phyloP scores from a whole-genome alignment of 2,888 invertebrate genomes.

The Nomada hirtipes region DNA sequence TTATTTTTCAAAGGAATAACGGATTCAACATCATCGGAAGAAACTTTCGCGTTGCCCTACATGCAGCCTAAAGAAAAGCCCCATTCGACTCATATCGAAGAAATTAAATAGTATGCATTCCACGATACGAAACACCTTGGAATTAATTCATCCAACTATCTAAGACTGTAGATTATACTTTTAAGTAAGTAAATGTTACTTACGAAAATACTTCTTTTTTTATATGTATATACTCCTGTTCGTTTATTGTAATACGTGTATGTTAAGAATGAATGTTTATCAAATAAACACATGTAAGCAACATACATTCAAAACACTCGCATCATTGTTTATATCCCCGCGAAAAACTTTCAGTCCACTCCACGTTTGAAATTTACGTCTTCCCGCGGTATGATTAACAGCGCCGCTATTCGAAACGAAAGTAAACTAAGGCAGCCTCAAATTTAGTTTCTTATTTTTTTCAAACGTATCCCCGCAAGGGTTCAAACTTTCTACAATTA shows the following conservation, averaged over 20 bases:
- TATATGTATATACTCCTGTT: slow-evolving; percentile 2
- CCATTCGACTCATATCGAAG: slow-evolving; percentile 19
- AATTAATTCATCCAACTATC: neutral
- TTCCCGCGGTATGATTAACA: neutral
- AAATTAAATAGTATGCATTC: slow-evolving; percentile 22
- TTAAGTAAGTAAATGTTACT: slow-evolving; percentile 5
- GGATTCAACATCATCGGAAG: slow-evolving; percentile 78
- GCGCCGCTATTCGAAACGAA: neutral
- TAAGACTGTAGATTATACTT: neutral
- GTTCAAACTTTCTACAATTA: neutral
- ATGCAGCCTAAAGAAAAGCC: slow-evolving; percentile 39
- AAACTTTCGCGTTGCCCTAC: slow-evolving; percentile 76
- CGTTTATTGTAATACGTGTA: slow-evolving; percentile 13
- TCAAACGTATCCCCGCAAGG: neutral
- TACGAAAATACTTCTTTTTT: slow-evolving; percentile 33
- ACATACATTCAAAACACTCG: neutral
- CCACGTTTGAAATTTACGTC: neutral
- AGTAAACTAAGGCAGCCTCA: neutral
- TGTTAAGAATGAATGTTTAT: neutral
- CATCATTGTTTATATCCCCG: neutral
- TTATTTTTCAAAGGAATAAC: slow-evolving; percentile 68
- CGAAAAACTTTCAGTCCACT: slow-evolving; percentile 2
- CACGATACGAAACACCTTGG: neutral
- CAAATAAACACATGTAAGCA: neutral
- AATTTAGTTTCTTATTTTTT: neutral